Percentiles rank a stretch among this genome's conserved stretches.
Conservation (phyloP, 2,888 invertebrate species). For the Nomada fucata region DNA sequence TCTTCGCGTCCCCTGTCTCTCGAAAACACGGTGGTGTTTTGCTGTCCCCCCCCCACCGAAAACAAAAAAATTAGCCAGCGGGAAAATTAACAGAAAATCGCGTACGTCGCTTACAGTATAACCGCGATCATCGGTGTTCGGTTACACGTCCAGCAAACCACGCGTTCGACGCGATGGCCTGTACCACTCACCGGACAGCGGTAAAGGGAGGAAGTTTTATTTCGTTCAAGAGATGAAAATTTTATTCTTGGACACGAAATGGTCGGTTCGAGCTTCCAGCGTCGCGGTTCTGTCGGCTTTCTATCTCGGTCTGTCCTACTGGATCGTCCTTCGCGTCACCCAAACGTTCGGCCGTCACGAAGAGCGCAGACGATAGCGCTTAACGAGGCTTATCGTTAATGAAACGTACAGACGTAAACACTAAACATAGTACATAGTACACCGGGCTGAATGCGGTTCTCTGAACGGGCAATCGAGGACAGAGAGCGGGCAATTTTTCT, state of each 20-base stretch:
- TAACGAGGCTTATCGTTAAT: constrained; percentile 69
- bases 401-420: constrained; percentile 69
- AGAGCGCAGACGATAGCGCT: constrained; percentile 60
- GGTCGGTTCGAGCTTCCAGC: constrained; percentile 23
- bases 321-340: constrained; percentile 31
- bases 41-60: background rate
- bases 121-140: constrained; percentile 8
- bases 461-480: too few relatives aligned
- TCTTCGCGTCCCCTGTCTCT: too few relatives aligned
- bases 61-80: background rate
- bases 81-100: background rate
- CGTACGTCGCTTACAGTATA: constrained; percentile 3
- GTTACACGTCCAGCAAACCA: constrained; percentile 13
- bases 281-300: constrained; percentile 22
- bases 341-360: constrained; percentile 51
- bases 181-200: background rate
- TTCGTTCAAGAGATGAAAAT: constrained; percentile 9
- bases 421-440: constrained; percentile 51
- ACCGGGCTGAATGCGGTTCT: constrained; percentile 3
- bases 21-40: background rate
- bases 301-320: constrained; percentile 11
- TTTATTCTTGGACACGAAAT: constrained; percentile 46
- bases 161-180: constrained; percentile 10
- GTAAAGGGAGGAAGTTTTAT: constrained; percentile 21
- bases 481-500: background rate